Evolutionary conservation across 2,797 vertebrate species (phyloP), one percentile per base, ranked within the genome.

Genomic region (Fundulus diaphanus): DNA sequence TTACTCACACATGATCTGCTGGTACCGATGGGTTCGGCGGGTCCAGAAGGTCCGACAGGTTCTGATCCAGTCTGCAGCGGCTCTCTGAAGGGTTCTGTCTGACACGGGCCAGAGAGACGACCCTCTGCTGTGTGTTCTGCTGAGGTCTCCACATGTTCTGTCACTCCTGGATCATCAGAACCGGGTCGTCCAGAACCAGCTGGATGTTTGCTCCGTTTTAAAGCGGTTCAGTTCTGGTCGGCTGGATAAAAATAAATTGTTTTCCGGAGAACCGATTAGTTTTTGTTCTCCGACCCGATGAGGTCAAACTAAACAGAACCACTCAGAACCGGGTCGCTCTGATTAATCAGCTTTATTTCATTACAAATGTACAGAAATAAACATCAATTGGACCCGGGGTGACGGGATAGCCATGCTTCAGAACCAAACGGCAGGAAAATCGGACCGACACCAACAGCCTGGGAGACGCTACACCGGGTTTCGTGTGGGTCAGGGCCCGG

Each of bases 261-360:
- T 44, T 44, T 7, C 7, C 12, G 42, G 42, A 44, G 42, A 12
- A n/a, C n/a, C n/a, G n/a, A n/a, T n/a, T n/a, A n/a, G n/a, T n/a
- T n/a, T n/a, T n/a, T n/a, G n/a, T n/a, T n/a, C n/a, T n/a, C 40
- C 11, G 40, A 7, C 40, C 40, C 40, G 1, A 42, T 42, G 40
- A 42, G 40, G 40, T 42, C n/a, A n/a, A n/a, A n/a, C n/a, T n/a
- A n/a, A n/a, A n/a, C n/a, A n/a, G n/a, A n/a, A n/a, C n/a, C n/a
- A n/a, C n/a, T n/a, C n/a, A n/a, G 51, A 27, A 56, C n/a, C n/a
- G 3, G 52, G 52, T 29, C 15, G 35, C 12, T 54, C 18, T 48
- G 31, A 6, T 54, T 73, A 46, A 86, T 48, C 0, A 78, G 67
- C 68, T 91, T 90, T 92, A 92, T 89, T 91, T 86, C 72, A 81